These are phyloP conservation scores for Micrasema longulum DNA, from an alignment of 1,140 invertebrate genomes.

Conservation along the genomic window DNA sequence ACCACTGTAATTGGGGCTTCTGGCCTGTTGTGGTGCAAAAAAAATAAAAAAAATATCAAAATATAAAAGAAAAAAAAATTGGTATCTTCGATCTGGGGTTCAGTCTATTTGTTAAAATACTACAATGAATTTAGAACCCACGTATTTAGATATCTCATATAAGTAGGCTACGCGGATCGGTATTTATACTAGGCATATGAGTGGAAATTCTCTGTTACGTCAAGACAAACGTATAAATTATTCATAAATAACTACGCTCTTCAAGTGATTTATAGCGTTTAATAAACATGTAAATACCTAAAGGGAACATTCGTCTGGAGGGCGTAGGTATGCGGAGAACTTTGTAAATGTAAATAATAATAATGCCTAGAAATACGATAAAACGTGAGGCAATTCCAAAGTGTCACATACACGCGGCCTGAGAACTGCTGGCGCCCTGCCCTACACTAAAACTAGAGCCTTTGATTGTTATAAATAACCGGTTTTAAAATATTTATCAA, in stretches of 20 bases:
- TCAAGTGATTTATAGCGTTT: slow-evolving; percentile 5
- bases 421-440: background rate
- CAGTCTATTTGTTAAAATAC: too few relatives aligned
- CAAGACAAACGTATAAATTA: slow-evolving; percentile 20
- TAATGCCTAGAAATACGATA: slow-evolving; percentile 22
- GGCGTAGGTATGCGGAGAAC: slow-evolving; percentile 8
- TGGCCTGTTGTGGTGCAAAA: too few relatives aligned
- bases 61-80: too few relatives aligned
- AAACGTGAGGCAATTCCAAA: slow-evolving; percentile 33
- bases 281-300: slow-evolving; percentile 29
- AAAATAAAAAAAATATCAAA: too few relatives aligned
- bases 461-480: too few relatives aligned
- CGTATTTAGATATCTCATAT: too few relatives aligned
- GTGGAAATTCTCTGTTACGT: background rate
- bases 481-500: too few relatives aligned
- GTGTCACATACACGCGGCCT: slow-evolving; percentile 10
- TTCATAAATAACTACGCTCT: slow-evolving; percentile 23
- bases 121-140: too few relatives aligned
- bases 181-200: background rate
- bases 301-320: background rate
- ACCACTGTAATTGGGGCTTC: too few relatives aligned
- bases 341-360: slow-evolving; percentile 26
- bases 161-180: too few relatives aligned
- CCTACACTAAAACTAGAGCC: too few relatives aligned
- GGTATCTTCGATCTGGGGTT: too few relatives aligned